These are phyloP conservation scores for Rhinogobius similis DNA, from an alignment of 2,113 vertebrate genomes.

Conservation along the genomic window DNA sequence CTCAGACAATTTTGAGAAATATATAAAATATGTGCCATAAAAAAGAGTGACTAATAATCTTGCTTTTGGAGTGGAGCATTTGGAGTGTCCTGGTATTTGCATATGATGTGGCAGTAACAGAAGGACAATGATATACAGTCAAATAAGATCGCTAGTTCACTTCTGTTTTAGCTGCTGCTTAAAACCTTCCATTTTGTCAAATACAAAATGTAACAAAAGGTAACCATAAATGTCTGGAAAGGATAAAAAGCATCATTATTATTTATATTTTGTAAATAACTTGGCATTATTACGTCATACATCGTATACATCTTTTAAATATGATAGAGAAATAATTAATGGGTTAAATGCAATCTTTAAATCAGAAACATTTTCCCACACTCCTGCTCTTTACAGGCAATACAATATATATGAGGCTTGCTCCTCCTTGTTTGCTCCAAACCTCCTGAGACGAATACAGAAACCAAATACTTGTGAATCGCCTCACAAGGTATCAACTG, in stretches of 20 bases:
- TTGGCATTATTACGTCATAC: not conserved
- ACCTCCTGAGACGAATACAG: slow-evolving; percentile 7
- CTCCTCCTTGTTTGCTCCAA: slow-evolving; percentile 2
- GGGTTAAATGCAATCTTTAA: not conserved
- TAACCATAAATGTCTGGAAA: too few relatives aligned
- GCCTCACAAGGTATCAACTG: slow-evolving; percentile 14
- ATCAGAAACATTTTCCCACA: slow-evolving; percentile 27
- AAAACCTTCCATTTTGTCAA: not conserved
- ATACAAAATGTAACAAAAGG: too few relatives aligned
- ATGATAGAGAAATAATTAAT: not conserved
- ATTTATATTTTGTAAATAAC: not conserved
- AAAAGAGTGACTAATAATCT: too few relatives aligned
- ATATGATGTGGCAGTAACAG: not conserved
- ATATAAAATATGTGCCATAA: not conserved
- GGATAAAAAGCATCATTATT: too few relatives aligned
- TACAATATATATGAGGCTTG: slow-evolving; percentile 22
- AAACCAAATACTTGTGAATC: slow-evolving; percentile 35
- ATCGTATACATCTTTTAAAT: not conserved
- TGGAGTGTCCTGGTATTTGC: not conserved
- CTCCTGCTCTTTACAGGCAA: slow-evolving; percentile 12
- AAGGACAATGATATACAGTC: not conserved
- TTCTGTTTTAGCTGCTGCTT: not conserved
- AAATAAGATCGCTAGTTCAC: slow-evolving; percentile 5
- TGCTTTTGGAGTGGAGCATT: too few relatives aligned
- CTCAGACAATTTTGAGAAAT: not conserved